Evolutionary conservation across 2,113 vertebrate species (phyloP), one percentile per base, ranked within the genome.

Genomic region (Sisor rabdophorus): DNA sequence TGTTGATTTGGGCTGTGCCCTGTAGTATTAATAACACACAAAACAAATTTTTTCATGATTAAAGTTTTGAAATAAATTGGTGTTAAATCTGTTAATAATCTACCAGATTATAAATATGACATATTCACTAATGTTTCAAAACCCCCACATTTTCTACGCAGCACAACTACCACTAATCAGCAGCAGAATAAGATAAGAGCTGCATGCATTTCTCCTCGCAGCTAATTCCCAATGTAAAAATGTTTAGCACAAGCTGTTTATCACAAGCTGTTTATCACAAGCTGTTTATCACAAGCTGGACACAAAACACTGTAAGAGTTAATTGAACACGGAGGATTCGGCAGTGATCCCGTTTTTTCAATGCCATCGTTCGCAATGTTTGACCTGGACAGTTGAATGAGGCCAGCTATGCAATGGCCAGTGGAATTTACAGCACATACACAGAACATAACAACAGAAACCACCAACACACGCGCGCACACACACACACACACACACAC

Each of bases 361-460:
- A 30, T 22, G 5, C 36, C 13, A 47, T 47, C 13, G 63, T 28
- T 52, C 15, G 56, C 11, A 76, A 22, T 28, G 52, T 83, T 81
- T 84, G 20, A 80, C 20, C 69, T 55, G 61, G 50, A 64, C 61
- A 67, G 11, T 8, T 76, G 63, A 12, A 36, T n/a, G 32, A 68
- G 19, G 4, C 36, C 36, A 59, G 24, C 70, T 60, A 73, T 77
- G 75, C 68, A 71, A 81, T 73, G 61, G 26, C 24, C 69, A 55
- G 32, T 53, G 74, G 69, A 80, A 77, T 80, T 65, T 69, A 64
- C 28, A 56, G 79, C 44, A 40, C 60, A 44, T 44, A 44, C 36
- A 24, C 61, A 47, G 44, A 44, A 64, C 28, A 60, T 32, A 63
- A 47, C 59, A 47, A 71, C 64, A 69, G 24, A 80, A 70, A 52